phyloP scores from a whole-genome alignment of 23 tunicate species.

The Pegea sp. region DNA sequence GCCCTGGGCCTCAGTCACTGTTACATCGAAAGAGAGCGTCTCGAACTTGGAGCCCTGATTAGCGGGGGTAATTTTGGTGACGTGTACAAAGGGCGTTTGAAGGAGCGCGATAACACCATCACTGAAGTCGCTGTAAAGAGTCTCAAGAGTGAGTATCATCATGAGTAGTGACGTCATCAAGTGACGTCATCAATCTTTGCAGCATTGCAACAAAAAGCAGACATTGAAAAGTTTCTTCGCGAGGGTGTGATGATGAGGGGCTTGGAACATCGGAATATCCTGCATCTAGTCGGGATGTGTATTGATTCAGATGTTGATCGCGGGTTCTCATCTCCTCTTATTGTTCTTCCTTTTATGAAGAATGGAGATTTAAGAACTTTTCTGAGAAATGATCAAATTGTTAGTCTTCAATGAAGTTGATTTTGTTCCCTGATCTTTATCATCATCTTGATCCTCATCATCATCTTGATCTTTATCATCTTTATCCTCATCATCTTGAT shows the following conservation, averaged over 20 bases:
- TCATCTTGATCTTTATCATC: too few species aligned
- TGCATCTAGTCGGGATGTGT: slow-evolving; percentile 75
- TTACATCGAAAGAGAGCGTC: slow-evolving; percentile 51
- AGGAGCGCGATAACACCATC: slow-evolving; percentile 15
- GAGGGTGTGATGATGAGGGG: slow-evolving; percentile 98
- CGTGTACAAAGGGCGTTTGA: slow-evolving; percentile 49
- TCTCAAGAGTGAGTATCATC: slow-evolving; percentile 67
- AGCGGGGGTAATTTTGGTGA: slow-evolving; percentile 92
- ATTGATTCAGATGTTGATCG: slow-evolving; percentile 43
- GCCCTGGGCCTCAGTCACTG: slow-evolving; percentile 64
- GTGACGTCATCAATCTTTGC: background rate
- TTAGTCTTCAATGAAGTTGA: slow-evolving; percentile 6
- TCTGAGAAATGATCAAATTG: slow-evolving; percentile 70
- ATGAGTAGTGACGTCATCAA: too few species aligned
- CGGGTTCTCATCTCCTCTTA: slow-evolving; percentile 45
- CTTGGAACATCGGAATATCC: slow-evolving; percentile 60
- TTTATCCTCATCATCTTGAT: too few species aligned
- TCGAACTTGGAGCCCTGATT: slow-evolving; percentile 56
- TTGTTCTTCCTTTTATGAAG: slow-evolving; percentile 78
- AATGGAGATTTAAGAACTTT: slow-evolving; percentile 80
- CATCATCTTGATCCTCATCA: too few species aligned
- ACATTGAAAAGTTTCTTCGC: slow-evolving; percentile 76
- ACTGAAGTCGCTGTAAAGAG: slow-evolving; percentile 72
- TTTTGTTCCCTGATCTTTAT: background rate
- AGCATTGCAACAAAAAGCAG: slow-evolving; percentile 34